Evolutionary conservation across 2,113 vertebrate genomes (phyloP), one percentile per base, ranked within the genome.

Genomic region (Tamias sibiricus): DNA sequence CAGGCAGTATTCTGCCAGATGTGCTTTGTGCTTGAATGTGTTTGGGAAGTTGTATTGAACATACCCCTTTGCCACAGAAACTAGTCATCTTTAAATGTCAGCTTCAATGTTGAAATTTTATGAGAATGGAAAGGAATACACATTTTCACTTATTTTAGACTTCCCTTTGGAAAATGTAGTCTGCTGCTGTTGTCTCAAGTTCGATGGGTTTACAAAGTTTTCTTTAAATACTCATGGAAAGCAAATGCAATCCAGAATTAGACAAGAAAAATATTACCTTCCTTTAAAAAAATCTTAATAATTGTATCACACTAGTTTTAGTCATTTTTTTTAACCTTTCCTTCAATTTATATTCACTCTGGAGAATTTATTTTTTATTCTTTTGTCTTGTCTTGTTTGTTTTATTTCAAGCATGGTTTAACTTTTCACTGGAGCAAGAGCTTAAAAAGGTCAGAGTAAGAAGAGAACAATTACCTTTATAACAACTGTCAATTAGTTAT

Each of bases 81-180:
- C 96, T 97, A 95, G 87, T 96, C 83, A 97, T 97, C 98, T 98
- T 98, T 89, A 98, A 98, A 98, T 98, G 98, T 98, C 97, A 98
- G 87, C 75, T 98, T 98, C 96, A 98, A 81, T 98, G 94, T 97
- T 98, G 96, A 97, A 96, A 96, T 98, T 98, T 98, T 98, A 98
- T 98, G 97, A 98, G 96, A 98, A 97, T 97, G 97, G 97, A 98
- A 98, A 97, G 85, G 66, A 97, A 94, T 91, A 54, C 64, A 94
- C 81, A 84, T 96, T 97, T 93, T 93, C 75, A 97, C 96, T 98
- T 98, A 98, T 98, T 98, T 98, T 98, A 98, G 96, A 76, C 91
- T 98, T 91, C 6, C 30, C 72, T 96, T 91, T 97, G 96, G 94
- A 98, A 98, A 95, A 98, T 96, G 68, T 97, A 98, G 94, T 98